Evolutionary conservation across 2,797 vertebrate genomes (phyloP), one percentile per base, ranked within the genome.

Genomic region (Sparus aurata): DNA sequence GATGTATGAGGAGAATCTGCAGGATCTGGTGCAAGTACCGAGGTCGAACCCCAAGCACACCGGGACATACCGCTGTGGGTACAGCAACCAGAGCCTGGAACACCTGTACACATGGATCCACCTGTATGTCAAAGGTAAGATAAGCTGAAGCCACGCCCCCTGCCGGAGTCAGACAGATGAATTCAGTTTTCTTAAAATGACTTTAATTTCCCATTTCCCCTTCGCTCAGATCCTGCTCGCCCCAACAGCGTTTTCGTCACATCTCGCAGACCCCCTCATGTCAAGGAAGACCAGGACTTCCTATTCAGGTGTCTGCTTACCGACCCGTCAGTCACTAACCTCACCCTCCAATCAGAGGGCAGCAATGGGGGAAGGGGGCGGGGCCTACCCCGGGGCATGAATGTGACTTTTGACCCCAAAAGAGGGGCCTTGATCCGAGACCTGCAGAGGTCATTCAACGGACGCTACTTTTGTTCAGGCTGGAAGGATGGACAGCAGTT

Each of bases 231-330:
- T 22, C 50, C 59, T 1, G 17, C 65, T 27, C 20, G 87, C 60
- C 30, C 75, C 1, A 43, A 12, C 17, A 85, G 46, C 0, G 52
- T 88, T 17, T 95, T 95, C 1, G 85, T 91, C 23, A 86, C 75
- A 0, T 59, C 85, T 12, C 58, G 25, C 1, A 1, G 0, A 0
- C 0, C 0, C 1, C 1, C 34, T 12, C 0, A 0, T 0, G 0
- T 69, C 38, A 68, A 47, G 1, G 94, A 95, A 81, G 96, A 94
- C 0, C 53, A 85, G 0, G 82, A 96, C 1, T 94, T 91, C 5
- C 75, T 95, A 55, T 46, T 98, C 30, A 94, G 87, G 20, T 99
- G 98, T 67, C 82, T 96, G 66, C 84, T 97, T 84, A 97, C 96
- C 0, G 93, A 97, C 85, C 97, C 96, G 0, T 87, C 93, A 0